Percentiles rank a stretch among this genome's conserved stretches.
Conservation (phyloP, 2,113 vertebrate species). For the Oncorhynchus tshawytscha region DNA sequence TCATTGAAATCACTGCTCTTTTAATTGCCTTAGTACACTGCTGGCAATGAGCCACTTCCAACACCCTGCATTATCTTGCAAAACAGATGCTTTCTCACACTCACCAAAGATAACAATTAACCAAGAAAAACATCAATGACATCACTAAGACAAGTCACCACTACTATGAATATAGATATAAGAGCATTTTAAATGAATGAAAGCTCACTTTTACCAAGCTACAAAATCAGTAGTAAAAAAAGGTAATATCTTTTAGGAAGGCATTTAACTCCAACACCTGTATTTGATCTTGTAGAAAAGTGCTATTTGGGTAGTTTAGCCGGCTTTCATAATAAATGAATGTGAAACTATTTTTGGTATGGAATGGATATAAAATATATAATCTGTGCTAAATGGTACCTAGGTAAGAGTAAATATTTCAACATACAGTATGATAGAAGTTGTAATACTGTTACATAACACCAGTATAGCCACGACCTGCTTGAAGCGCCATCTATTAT, state of each 20-base stretch:
- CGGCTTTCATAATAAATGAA: slow-evolving; percentile 6
- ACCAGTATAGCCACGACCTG: slow-evolving; percentile 3
- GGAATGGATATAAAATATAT: slow-evolving; percentile 43
- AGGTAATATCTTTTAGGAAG: background rate
- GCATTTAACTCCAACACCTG: slow-evolving; percentile 6
- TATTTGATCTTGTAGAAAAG: slow-evolving; percentile 29
- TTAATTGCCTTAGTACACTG: slow-evolving; percentile 41
- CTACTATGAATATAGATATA: slow-evolving; percentile 3
- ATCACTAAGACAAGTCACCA: slow-evolving; percentile 18
- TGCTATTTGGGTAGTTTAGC: slow-evolving; percentile 35
- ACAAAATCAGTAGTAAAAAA: slow-evolving; percentile 4
- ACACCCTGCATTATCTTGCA: slow-evolving; percentile 58
- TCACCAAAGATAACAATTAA: background rate
- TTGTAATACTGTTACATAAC: slow-evolving; percentile 42
- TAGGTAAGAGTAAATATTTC: slow-evolving; percentile 29
- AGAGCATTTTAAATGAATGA: slow-evolving; percentile 18
- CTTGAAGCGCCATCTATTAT: slow-evolving; percentile 32
- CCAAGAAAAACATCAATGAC: background rate
- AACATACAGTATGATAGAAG: slow-evolving; percentile 29
- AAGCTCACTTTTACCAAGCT: background rate
- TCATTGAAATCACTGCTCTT: slow-evolving; percentile 37
- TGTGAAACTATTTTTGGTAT: slow-evolving; percentile 37
- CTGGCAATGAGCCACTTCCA: too few species aligned
- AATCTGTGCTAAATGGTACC: slow-evolving; percentile 31
- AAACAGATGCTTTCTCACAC: slow-evolving; percentile 34